These are phyloP conservation scores for Tetrax tetrax DNA, from an alignment of 2,113 vertebrate species.

Conservation along the genomic window DNA sequence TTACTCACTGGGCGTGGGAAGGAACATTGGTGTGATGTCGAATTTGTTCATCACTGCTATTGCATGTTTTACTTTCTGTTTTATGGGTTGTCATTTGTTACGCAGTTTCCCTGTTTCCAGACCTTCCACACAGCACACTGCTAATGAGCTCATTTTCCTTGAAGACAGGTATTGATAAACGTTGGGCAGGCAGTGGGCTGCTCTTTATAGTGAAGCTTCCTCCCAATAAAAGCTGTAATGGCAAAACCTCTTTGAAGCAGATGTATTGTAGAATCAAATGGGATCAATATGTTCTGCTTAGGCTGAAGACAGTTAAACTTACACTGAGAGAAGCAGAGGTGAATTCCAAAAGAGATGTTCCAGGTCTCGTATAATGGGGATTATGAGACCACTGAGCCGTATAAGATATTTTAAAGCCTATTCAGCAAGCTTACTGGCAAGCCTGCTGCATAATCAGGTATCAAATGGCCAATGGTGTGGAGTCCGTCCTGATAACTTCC, in stretches of 20 bases:
- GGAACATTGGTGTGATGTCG: neutral
- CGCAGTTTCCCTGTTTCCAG: neutral
- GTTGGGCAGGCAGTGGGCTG: neutral
- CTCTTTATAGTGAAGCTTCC: neutral
- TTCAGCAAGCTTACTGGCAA: constrained; percentile 41
- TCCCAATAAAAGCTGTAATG: neutral
- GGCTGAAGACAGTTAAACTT: constrained; percentile 10
- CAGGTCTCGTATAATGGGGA: constrained; percentile 36
- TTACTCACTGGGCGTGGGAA: neutral
- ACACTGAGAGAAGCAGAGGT: neutral
- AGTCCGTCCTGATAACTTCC: neutral
- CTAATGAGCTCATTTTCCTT: neutral
- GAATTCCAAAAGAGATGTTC: constrained; percentile 54
- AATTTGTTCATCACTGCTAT: neutral
- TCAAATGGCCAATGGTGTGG: constrained; percentile 6
- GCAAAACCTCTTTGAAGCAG: neutral
- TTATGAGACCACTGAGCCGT: constrained; percentile 47
- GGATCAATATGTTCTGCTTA: constrained; percentile 43
- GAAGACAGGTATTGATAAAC: neutral
- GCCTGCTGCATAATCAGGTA: constrained; percentile 5
- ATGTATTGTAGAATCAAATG: constrained; percentile 22
- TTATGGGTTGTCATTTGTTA: neutral
- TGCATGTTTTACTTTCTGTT: neutral
- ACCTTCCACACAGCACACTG: neutral
- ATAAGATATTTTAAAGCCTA: constrained; percentile 60